Evolutionary conservation across 1,140 invertebrate species (phyloP).

Genomic region (Drosophila nigrodunni): DNA sequence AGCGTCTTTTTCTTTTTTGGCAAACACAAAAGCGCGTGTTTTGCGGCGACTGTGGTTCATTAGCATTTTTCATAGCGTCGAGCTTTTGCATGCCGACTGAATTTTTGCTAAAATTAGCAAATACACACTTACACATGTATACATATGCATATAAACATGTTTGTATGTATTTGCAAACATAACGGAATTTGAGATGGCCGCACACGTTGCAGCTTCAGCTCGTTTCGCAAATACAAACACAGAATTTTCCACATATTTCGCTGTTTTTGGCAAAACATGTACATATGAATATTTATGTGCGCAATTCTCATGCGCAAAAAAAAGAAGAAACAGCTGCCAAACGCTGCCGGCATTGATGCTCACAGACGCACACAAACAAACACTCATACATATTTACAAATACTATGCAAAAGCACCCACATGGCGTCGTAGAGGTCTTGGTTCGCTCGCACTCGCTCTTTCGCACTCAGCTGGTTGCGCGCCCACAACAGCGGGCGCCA

Average conservation of each 20-base stretch:
- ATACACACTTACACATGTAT: conserved; percentile 13
- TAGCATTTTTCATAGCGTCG: conserved; percentile 52
- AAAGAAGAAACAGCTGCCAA: conserved; percentile 60
- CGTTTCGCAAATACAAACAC: conserved; percentile 38
- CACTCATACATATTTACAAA: conserved; percentile 7
- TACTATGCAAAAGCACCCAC: conserved; percentile 27
- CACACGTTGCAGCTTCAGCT: conserved; percentile 53
- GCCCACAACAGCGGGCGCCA: conserved; percentile 64
- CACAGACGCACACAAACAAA: conserved; percentile 7
- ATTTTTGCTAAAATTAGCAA: conserved; percentile 69
- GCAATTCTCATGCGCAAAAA: conserved; percentile 33
- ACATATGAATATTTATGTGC: neutral
- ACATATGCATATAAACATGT: conserved; percentile 1
- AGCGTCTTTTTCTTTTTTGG: conserved; percentile 10
- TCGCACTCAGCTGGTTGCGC: conserved; percentile 69
- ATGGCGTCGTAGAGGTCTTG: conserved; percentile 13
- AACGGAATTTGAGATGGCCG: conserved; percentile 71
- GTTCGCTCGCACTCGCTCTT: conserved; percentile 72
- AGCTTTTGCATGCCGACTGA: conserved; percentile 45
- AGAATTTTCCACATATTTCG: conserved; percentile 14
- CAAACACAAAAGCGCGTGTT: conserved; percentile 38
- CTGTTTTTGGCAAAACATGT: conserved; percentile 38
- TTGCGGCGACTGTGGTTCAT: conserved; percentile 41
- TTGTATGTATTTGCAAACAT: conserved; percentile 33
- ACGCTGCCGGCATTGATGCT: conserved; percentile 56